Percentiles rank a stretch among this genome's conserved stretches.
These are phyloP conservation scores for Mastomys natalensis DNA, from an alignment of 2,113 vertebrate genomes.

Conservation along the genomic window DNA sequence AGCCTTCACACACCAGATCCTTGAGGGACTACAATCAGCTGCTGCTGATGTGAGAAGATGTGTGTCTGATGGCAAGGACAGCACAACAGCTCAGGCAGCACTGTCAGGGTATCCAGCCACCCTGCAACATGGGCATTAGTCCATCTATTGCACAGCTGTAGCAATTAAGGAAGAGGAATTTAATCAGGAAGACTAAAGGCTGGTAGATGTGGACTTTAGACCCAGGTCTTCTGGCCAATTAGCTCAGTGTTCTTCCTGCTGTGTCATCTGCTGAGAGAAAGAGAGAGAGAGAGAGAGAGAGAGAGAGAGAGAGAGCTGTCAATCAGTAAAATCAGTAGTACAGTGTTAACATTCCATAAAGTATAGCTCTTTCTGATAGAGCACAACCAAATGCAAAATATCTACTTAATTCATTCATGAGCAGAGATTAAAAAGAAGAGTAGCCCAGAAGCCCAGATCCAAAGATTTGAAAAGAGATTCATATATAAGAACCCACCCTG, in stretches of 20 bases:
- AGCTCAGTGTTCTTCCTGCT: neutral
- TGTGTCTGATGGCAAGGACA: no score
- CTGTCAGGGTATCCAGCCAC: neutral
- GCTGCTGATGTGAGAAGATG: neutral
- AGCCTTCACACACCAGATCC: neutral
- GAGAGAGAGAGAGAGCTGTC: neutral
- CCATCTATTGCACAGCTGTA: neutral
- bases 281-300: neutral
- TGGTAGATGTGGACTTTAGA: neutral
- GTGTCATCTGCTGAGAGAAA: neutral
- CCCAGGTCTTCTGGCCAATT: neutral
- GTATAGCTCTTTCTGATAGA: neutral
- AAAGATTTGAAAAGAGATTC: neutral
- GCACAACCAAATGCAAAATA: neutral
- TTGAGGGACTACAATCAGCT: no score
- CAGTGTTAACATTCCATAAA: neutral
- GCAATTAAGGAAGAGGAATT: neutral
- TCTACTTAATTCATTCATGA: conserved; percentile 13
- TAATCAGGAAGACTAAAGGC: neutral
- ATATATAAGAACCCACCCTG: neutral
- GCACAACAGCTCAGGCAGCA: neutral
- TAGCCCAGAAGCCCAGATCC: neutral
- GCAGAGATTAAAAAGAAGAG: neutral
- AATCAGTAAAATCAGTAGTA: neutral
- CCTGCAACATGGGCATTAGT: no score